Evolutionary conservation across 2,888 invertebrate species (phyloP).

Genomic region (Arge pagana): DNA sequence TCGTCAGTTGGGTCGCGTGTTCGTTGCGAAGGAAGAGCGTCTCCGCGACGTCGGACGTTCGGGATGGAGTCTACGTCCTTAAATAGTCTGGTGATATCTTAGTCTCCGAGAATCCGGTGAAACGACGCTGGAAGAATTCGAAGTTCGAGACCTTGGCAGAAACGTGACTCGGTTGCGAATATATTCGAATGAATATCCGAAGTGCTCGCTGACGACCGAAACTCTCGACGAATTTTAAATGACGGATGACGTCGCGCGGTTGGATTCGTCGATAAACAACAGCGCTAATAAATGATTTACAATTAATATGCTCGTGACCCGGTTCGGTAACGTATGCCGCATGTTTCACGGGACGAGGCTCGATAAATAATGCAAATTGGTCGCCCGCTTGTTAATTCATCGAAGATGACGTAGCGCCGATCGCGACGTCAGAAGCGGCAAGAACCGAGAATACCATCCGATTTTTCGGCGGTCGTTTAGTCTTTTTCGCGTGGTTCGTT

Average conservation of each 20-base stretch:
- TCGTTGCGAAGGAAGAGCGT: no score
- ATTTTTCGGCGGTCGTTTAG: no score
- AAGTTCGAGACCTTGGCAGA: conserved; percentile 6
- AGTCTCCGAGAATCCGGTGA: no score
- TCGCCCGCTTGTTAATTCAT: background rate
- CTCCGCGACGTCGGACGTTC: no score
- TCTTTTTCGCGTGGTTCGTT: no score
- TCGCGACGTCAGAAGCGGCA: background rate
- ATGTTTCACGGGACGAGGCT: background rate
- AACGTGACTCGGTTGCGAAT: conserved; percentile 3
- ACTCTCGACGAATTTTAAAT: conserved; percentile 5
- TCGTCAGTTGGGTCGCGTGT: no score
- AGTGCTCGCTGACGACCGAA: conserved; percentile 3
- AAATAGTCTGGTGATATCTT: no score
- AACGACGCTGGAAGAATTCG: no score
- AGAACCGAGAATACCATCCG: background rate
- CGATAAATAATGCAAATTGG: conserved; percentile 15
- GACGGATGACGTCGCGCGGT: background rate
- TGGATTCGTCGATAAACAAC: background rate
- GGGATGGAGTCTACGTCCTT: no score
- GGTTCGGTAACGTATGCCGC: conserved; percentile 1
- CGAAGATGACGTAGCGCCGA: background rate
- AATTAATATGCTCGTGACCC: conserved; percentile 4
- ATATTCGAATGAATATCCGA: background rate
- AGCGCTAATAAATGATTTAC: background rate